Percentiles rank a stretch among this genome's conserved stretches.
Evolutionary conservation across 2,113 vertebrate genomes (phyloP).

Genomic region (Cricetomys ansorgei): DNA sequence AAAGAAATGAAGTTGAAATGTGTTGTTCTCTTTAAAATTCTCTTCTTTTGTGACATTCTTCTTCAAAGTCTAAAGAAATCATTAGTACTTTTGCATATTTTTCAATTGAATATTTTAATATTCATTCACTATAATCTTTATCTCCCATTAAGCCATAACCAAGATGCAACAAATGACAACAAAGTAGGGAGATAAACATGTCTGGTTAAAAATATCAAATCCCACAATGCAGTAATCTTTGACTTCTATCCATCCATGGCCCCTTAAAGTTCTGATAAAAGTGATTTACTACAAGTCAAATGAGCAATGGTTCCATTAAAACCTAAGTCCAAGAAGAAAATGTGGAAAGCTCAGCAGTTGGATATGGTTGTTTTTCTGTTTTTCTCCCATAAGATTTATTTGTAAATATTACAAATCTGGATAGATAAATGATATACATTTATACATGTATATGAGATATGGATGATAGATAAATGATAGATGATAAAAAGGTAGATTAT

Average conservation of each 20-base stretch:
- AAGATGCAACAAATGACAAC: background rate
- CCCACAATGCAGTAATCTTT: background rate
- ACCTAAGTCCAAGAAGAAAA: background rate
- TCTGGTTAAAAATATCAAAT: background rate
- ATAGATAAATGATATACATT: background rate
- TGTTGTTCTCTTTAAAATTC: background rate
- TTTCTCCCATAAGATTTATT: background rate
- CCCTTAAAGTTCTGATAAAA: background rate
- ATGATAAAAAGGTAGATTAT: background rate
- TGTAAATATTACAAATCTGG: background rate
- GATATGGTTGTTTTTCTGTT: background rate
- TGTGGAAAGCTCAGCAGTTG: background rate
- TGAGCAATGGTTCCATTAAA: background rate
- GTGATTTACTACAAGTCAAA: background rate
- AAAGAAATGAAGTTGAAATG: background rate
- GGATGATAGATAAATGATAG: background rate
- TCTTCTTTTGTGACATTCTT: conserved; percentile 13
- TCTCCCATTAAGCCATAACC: background rate
- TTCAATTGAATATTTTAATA: background rate
- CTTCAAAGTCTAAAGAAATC: background rate
- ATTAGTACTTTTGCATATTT: background rate
- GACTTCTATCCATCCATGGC: background rate
- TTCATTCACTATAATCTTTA: background rate
- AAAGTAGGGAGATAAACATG: background rate
- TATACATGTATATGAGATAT: background rate